Conservation (phyloP, 2,888 invertebrate genomes). For the Rosalia funebris region DNA sequence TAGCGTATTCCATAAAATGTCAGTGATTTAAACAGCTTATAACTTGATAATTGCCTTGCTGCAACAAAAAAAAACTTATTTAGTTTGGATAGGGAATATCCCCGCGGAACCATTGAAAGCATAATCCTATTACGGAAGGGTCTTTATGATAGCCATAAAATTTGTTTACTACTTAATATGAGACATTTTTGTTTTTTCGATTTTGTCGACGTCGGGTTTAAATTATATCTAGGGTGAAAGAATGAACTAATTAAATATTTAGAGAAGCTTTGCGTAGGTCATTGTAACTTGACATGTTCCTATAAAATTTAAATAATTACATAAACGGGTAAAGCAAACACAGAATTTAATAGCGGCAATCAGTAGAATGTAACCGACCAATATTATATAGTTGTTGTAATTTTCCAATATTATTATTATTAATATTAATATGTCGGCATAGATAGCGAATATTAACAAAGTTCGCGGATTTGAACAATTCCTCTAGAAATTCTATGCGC, state of each 20-base stretch:
- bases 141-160: slow-evolving; percentile 11
- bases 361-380: too few species aligned
- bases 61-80: not conserved
- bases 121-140: slow-evolving; percentile 5
- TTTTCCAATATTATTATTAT: too few species aligned
- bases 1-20: not conserved
- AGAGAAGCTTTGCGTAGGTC: too few species aligned
- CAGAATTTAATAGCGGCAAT: too few species aligned
- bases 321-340: too few species aligned
- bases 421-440: too few species aligned
- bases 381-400: too few species aligned
- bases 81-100: not conserved
- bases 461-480: too few species aligned
- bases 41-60: not conserved
- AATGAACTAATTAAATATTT: not conserved
- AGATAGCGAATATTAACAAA: too few species aligned
- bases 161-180: slow-evolving; percentile 9
- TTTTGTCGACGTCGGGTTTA: not conserved
- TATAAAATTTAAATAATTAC: too few species aligned
- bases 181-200: not conserved
- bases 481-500: too few species aligned
- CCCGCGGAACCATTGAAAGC: not conserved
- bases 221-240: not conserved
- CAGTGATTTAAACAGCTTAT: not conserved
- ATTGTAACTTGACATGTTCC: too few species aligned